Evolutionary conservation across 1,140 invertebrate genomes (phyloP).

Genomic region (Anoplophora glabripennis): DNA sequence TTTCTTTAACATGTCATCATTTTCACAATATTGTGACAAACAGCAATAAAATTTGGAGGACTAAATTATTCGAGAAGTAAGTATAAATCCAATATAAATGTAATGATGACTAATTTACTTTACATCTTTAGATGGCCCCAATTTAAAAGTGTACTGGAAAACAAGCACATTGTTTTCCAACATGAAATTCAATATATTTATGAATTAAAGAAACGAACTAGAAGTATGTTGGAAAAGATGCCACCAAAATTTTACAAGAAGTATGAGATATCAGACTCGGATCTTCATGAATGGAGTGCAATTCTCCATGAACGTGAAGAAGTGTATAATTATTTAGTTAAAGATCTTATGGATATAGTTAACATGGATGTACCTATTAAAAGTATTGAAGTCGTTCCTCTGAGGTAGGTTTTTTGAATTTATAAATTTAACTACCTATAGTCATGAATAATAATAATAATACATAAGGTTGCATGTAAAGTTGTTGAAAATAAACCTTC

Average conservation of each 20-base stretch:
- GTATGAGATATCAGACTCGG: slow-evolving; percentile 34
- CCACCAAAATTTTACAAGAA: slow-evolving; percentile 32
- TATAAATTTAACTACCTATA: too few relatives aligned
- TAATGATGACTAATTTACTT: not conserved
- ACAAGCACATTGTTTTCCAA: slow-evolving; percentile 19
- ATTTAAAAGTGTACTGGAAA: slow-evolving; percentile 19
- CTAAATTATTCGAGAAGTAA: slow-evolving; percentile 27
- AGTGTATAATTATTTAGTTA: slow-evolving; percentile 29
- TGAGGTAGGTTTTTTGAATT: slow-evolving; percentile 29
- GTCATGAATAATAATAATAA: too few relatives aligned
- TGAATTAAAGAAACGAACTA: slow-evolving; percentile 22
- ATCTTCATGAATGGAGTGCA: slow-evolving; percentile 30
- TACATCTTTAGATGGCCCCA: slow-evolving; percentile 31
- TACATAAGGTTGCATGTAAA: too few relatives aligned
- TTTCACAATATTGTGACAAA: slow-evolving; percentile 14
- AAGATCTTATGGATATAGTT: slow-evolving; percentile 31
- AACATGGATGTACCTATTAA: slow-evolving; percentile 27
- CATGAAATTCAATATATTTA: slow-evolving; percentile 31
- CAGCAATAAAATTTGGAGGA: slow-evolving; percentile 24
- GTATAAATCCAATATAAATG: not conserved
- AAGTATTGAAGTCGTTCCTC: slow-evolving; percentile 34
- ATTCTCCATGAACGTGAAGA: slow-evolving; percentile 21
- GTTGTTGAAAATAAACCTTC: too few relatives aligned
- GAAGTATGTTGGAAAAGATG: slow-evolving; percentile 27
- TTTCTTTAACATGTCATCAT: slow-evolving; percentile 18